Evolutionary conservation across 2,888 invertebrate species (phyloP).

Genomic region (Cactoblastis cactorum): DNA sequence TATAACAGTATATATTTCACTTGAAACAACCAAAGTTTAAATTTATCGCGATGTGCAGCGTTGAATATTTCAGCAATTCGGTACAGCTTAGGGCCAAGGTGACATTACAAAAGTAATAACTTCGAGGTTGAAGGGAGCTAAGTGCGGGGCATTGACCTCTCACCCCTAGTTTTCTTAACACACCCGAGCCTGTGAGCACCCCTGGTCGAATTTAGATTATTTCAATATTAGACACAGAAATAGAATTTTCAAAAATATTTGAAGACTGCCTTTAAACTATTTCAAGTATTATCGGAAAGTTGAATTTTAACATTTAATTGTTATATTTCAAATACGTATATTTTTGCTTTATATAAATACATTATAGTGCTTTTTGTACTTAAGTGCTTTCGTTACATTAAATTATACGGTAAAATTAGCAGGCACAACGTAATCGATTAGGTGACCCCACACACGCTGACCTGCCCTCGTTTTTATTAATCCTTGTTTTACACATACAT

Average conservation of each 20-base stretch:
- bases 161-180: conserved; percentile 63
- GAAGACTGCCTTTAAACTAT: conserved; percentile 2
- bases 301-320: background rate
- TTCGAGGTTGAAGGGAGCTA: conserved; percentile 49
- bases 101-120: conserved; percentile 32
- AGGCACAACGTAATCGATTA: conserved; percentile 14
- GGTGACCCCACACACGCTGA: conserved; percentile 8
- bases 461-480: conserved; percentile 13
- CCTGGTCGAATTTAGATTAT: conserved; percentile 37
- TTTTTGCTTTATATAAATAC: too few relatives aligned
- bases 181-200: conserved; percentile 42
- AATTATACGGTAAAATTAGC: conserved; percentile 14
- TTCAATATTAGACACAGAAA: conserved; percentile 24
- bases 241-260: conserved; percentile 1
- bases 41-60: background rate
- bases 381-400: conserved; percentile 3
- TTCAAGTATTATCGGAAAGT: background rate
- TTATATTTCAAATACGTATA: background rate
- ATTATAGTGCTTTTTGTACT: background rate
- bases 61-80: conserved; percentile 5
- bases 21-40: background rate
- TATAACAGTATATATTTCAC: background rate
- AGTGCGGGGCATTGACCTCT: conserved; percentile 56
- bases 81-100: conserved; percentile 9
- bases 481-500: background rate